These are phyloP conservation scores for Meteorus colon DNA, from an alignment of 2,888 invertebrate species.

Conservation along the genomic window DNA sequence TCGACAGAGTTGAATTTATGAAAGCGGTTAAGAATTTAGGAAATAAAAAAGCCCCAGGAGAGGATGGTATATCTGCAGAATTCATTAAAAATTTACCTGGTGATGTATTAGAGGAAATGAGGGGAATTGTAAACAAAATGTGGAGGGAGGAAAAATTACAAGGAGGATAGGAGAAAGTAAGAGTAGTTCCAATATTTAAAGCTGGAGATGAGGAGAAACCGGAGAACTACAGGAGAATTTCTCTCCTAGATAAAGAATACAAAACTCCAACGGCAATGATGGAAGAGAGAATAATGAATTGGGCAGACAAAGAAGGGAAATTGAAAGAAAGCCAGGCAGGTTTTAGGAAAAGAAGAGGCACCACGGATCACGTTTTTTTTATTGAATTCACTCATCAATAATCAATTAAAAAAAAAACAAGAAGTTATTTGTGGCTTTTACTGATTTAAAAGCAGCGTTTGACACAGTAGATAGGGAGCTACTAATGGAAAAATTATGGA, in stretches of 20 bases:
- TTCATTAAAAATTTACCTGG: too few relatives aligned
- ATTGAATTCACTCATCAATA: constrained; percentile 9
- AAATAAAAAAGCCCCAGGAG: not conserved
- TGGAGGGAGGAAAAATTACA: constrained; percentile 18
- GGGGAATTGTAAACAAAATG: not conserved
- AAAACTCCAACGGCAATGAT: constrained; percentile 30
- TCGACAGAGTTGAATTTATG: not conserved
- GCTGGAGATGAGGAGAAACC: constrained; percentile 1
- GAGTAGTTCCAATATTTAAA: constrained; percentile 31
- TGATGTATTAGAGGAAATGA: not conserved
- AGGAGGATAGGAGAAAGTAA: constrained; percentile 29
- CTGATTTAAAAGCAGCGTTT: not conserved
- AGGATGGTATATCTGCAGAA: constrained; percentile 20
- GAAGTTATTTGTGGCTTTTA: not conserved
- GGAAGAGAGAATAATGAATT: constrained; percentile 15
- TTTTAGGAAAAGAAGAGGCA: constrained; percentile 7
- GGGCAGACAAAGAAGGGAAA: constrained; percentile 5
- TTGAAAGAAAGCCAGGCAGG: constrained; percentile 14
- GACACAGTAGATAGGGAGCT: too few relatives aligned
- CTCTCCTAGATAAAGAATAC: constrained; percentile 31
- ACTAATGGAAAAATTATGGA: too few relatives aligned
- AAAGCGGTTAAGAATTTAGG: not conserved
- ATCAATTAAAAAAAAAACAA: not conserved
- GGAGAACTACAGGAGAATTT: constrained; percentile 28
- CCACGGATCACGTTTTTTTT: constrained; percentile 19